Percentiles rank a stretch among this genome's conserved stretches.
phyloP scores from a whole-genome alignment of 2,888 invertebrate genomes.

The Platerodrilus igneus region DNA sequence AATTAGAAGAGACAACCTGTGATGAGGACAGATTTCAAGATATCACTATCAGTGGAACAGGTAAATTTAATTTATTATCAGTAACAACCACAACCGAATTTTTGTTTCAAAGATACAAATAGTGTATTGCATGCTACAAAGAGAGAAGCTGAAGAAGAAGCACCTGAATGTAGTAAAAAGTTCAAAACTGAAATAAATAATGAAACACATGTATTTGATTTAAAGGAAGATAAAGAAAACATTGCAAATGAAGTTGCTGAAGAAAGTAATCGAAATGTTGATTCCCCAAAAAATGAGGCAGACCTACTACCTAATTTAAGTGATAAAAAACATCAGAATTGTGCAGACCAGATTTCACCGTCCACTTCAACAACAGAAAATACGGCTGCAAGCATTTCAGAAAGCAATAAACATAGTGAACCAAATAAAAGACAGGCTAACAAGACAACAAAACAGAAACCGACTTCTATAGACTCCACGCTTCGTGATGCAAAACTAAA shows the following conservation, averaged over 20 bases:
- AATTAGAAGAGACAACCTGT: slow-evolving; percentile 31
- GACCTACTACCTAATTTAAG: no score
- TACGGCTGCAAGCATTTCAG: no score
- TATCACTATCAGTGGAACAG: not conserved
- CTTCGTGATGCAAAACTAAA: slow-evolving; percentile 11
- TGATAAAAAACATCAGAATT: no score
- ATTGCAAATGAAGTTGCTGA: slow-evolving; percentile 8
- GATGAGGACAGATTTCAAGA: not conserved
- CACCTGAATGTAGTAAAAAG: not conserved
- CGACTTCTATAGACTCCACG: slow-evolving; percentile 1
- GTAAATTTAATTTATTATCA: not conserved
- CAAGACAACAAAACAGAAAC: slow-evolving; percentile 4
- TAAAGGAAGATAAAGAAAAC: slow-evolving; percentile 9
- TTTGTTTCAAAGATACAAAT: slow-evolving; percentile 7
- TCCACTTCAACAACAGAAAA: no score
- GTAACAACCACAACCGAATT: slow-evolving; percentile 10
- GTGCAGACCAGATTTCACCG: no score
- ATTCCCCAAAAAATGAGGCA: no score
- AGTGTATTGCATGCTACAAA: not conserved
- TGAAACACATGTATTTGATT: slow-evolving; percentile 9
- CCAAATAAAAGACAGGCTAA: slow-evolving; percentile 5
- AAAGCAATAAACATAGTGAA: no score
- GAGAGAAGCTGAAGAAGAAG: not conserved
- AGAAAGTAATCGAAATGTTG: no score
- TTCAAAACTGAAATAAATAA: slow-evolving; percentile 1